A percentile compares a stretch with the other conserved stretches of the same genome.
Evolutionary conservation across 2,797 vertebrate genomes (phyloP).

Genomic region (Sebastes alutus): DNA sequence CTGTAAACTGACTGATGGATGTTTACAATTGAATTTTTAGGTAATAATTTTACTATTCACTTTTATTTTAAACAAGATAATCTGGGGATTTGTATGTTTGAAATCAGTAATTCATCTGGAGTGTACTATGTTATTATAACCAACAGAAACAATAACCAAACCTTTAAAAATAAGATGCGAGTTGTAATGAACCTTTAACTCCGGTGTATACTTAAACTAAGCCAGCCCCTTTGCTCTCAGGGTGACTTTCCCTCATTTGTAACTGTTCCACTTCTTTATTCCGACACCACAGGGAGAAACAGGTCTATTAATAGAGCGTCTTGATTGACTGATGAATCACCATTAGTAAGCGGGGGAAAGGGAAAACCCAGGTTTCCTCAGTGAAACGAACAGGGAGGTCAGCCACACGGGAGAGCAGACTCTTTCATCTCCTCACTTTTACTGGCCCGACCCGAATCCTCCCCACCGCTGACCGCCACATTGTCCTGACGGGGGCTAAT

Average conservation of each 20-base stretch:
- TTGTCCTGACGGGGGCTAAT: slow-evolving; percentile 78
- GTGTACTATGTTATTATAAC: background rate
- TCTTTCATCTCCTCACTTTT: slow-evolving; percentile 75
- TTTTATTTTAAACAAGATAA: background rate
- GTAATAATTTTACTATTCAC: background rate
- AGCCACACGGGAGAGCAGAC: slow-evolving; percentile 49
- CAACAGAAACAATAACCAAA: background rate
- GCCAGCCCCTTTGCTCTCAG: background rate
- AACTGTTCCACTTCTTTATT: slow-evolving; percentile 22
- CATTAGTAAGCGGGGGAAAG: slow-evolving; percentile 51
- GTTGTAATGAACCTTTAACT: background rate
- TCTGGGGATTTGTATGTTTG: background rate
- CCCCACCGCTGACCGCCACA: slow-evolving; percentile 51
- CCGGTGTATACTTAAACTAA: background rate
- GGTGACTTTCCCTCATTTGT: slow-evolving; percentile 35
- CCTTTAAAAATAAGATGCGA: background rate
- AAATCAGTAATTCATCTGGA: background rate
- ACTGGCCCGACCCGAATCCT: slow-evolving; percentile 61
- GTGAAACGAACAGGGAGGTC: slow-evolving; percentile 60
- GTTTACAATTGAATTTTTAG: background rate
- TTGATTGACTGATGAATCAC: slow-evolving; percentile 66
- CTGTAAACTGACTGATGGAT: background rate
- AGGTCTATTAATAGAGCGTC: slow-evolving; percentile 54
- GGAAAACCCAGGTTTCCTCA: slow-evolving; percentile 73
- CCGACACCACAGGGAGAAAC: slow-evolving; percentile 9